phyloP scores from a whole-genome alignment of 2,888 invertebrate genomes.

The Cecidostiba fungosa region DNA sequence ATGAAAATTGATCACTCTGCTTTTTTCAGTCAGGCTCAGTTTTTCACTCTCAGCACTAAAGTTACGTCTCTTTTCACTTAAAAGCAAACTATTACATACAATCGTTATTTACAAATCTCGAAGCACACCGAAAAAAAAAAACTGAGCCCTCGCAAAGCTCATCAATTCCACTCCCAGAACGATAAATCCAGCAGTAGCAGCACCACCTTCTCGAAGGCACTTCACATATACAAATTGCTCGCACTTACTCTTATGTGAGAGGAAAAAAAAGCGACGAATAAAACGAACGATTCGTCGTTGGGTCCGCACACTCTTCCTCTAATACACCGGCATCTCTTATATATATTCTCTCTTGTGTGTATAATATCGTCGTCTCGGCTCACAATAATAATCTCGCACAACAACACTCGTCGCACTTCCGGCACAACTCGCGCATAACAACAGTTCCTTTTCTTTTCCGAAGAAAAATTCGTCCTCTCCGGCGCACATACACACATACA shows the following conservation, averaged over 20 bases:
- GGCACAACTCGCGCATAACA: neutral
- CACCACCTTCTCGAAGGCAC: neutral
- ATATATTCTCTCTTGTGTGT: no score
- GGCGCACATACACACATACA: neutral
- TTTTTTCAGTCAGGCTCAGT: neutral
- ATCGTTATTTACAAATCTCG: neutral
- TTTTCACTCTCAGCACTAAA: neutral
- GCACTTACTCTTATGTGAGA: constrained; percentile 15
- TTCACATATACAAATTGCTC: constrained; percentile 15
- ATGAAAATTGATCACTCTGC: neutral
- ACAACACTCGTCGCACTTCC: neutral
- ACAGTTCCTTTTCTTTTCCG: no score
- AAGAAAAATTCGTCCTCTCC: neutral
- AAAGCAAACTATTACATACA: neutral
- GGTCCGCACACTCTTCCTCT: neutral
- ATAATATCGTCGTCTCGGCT: no score
- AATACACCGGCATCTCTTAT: neutral
- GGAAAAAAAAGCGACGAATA: neutral
- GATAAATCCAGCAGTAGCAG: neutral
- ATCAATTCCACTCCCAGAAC: neutral
- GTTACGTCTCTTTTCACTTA: neutral
- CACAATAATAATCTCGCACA: neutral
- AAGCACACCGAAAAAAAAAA: neutral
- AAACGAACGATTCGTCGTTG: no score
- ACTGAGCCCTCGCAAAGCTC: neutral